phyloP scores from a whole-genome alignment of 1,140 invertebrate genomes.

The Megalonaias nervosa region DNA sequence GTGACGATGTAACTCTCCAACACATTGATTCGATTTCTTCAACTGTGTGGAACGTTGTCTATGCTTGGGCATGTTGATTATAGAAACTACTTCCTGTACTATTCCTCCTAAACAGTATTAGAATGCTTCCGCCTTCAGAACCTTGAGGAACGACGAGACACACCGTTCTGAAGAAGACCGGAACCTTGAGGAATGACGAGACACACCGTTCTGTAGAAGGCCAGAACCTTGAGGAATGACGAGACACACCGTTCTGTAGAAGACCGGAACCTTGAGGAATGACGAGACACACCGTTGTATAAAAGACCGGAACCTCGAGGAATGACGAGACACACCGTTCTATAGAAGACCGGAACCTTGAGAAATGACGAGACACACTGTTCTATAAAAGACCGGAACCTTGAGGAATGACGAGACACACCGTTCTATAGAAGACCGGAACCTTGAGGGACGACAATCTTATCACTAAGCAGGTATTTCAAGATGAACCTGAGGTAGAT shows the following conservation, averaged over 20 bases:
- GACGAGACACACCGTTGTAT: neutral
- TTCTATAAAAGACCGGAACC: too few species aligned
- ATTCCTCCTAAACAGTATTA: slow-evolving; percentile 50
- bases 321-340: too few species aligned
- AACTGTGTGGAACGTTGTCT: slow-evolving; percentile 8
- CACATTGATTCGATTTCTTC: slow-evolving; percentile 25
- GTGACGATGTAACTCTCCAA: slow-evolving; percentile 14
- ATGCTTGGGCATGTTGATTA: slow-evolving; percentile 27
- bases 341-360: too few species aligned
- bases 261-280: slow-evolving; percentile 60
- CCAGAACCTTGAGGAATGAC: slow-evolving; percentile 48
- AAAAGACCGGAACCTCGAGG: neutral
- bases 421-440: slow-evolving; percentile 5
- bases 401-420: neutral
- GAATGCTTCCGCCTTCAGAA: slow-evolving; percentile 50
- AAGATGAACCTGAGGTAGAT: slow-evolving; percentile 50
- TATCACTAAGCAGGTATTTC: slow-evolving; percentile 55
- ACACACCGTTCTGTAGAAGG: too few species aligned
- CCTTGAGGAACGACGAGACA: slow-evolving; percentile 26
- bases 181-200: too few species aligned
- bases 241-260: slow-evolving; percentile 49
- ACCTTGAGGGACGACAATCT: slow-evolving; percentile 47
- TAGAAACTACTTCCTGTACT: slow-evolving; percentile 36
- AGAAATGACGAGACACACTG: too few species aligned
- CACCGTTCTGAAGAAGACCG: slow-evolving; percentile 37